Evolutionary conservation across 2,797 vertebrate species (phyloP), one percentile per base, ranked within the genome.

Genomic region (Philypnodon macrostomus): DNA sequence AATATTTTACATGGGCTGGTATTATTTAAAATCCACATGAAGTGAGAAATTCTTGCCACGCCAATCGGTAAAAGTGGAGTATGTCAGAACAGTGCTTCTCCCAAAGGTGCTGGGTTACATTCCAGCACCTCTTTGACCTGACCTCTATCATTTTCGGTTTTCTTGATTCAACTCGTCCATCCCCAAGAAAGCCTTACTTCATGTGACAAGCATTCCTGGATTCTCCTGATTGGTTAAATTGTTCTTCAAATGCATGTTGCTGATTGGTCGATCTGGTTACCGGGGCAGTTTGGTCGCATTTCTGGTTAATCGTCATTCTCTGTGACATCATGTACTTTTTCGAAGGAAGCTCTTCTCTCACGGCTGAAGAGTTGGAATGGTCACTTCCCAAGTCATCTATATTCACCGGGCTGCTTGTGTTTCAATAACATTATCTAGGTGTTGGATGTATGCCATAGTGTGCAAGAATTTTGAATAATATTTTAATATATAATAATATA

Each of bases 101-200:
- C 23, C 8, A 14, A 23, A 41, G 39, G 39, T 16, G 39, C 39
- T 4, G 39, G 39, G 23, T 27, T 26, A 41, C 39, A 41, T 41
- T 41, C 39, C 39, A 15, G 13, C 7, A 1, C 8, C 14, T 8
- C 13, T 41, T 26, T 27, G 13, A 41, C 39, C 7, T 9, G 12
- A 41, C 23, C 14, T 11, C 14, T 14, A 29, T 27, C 15, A 27
- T 27, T 26, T 27, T 9, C 26, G 14, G 39, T 27, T 41, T 27
- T 29, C 27, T 10, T 24, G 17, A n/a, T 21, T 11, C 11, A 19
- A 40, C 13, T 11, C 11, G 7, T 29, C 14, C 38, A 14, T 24
- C 39, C 17, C 24, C 39, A 27, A 11, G 37, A 40, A 40, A 29
- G n/a, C 11, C 7, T 2, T 29, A 7, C 7, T 29, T 29, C 7